phyloP scores from a whole-genome alignment of 2,888 invertebrate genomes.

The Kryphioiulus occultus region DNA sequence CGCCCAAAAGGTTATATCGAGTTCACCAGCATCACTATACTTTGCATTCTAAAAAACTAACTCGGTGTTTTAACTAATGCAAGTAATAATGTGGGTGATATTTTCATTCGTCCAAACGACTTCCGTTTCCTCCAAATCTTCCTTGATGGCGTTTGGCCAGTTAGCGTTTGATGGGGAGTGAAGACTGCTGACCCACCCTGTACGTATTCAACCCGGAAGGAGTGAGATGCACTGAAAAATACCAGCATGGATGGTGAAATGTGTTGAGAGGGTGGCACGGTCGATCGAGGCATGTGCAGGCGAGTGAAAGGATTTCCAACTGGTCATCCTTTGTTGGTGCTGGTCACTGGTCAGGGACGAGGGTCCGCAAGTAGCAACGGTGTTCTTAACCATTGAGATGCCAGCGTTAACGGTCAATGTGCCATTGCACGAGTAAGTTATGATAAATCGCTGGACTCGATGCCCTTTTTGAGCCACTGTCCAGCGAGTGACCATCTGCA shows the following conservation, averaged over 20 bases:
- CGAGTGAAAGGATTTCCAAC: constrained; percentile 13
- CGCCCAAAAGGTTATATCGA: too few species aligned
- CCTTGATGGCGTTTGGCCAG: too few species aligned
- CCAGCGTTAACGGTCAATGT: background rate
- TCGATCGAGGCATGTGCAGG: background rate
- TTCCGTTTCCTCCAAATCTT: too few species aligned
- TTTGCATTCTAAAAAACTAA: too few species aligned
- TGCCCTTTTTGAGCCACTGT: background rate
- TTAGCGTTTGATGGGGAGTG: too few species aligned
- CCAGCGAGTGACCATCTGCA: constrained; percentile 7
- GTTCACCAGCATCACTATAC: too few species aligned
- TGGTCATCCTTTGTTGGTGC: background rate
- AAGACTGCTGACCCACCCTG: background rate
- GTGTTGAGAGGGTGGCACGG: background rate
- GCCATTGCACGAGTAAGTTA: background rate
- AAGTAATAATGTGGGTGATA: too few species aligned
- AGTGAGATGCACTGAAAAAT: background rate
- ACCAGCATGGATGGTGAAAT: background rate
- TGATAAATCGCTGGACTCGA: background rate
- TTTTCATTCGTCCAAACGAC: too few species aligned
- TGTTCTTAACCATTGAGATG: background rate
- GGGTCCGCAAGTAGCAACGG: too few species aligned
- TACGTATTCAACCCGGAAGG: background rate
- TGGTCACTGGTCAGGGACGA: too few species aligned
- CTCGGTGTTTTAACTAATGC: too few species aligned